Evolutionary conservation across 2,797 vertebrate genomes (phyloP).

Genomic region (Moxostoma hubbsi): DNA sequence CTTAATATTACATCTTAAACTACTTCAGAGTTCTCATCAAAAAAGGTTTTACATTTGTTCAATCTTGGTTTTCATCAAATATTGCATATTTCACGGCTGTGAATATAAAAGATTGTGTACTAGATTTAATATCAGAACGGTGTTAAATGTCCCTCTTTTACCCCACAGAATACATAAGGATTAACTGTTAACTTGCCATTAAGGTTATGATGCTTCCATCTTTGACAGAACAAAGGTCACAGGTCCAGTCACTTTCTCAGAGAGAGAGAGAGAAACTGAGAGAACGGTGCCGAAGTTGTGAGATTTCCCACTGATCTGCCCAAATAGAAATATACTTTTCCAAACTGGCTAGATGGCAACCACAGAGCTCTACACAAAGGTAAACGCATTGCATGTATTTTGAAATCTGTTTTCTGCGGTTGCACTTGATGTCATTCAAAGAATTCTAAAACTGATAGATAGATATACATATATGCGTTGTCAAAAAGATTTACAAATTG

Average conservation of each 20-base stretch:
- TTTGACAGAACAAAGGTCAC: constrained; percentile 78
- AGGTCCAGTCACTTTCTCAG: constrained; percentile 35
- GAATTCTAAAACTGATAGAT: background rate
- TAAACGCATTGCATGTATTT: constrained; percentile 52
- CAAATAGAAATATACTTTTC: background rate
- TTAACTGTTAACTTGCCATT: constrained; percentile 80
- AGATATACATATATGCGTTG: background rate
- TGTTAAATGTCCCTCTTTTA: constrained; percentile 37
- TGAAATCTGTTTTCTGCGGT: background rate
- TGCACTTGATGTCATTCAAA: background rate
- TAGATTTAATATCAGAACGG: background rate
- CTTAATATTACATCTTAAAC: too few relatives aligned
- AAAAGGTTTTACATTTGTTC: too few relatives aligned
- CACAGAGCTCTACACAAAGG: constrained; percentile 79
- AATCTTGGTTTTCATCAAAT: too few relatives aligned
- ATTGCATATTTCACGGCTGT: too few relatives aligned
- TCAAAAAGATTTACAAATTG: too few relatives aligned
- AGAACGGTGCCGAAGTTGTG: constrained; percentile 3
- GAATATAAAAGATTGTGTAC: too few relatives aligned
- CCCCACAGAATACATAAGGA: constrained; percentile 54
- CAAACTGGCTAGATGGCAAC: constrained; percentile 67
- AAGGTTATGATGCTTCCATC: constrained; percentile 53
- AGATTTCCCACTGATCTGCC: background rate
- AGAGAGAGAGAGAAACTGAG: background rate
- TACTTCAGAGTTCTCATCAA: too few relatives aligned